phyloP scores from a whole-genome alignment of 2,113 vertebrate species.

The Rhabdomys dilectus region DNA sequence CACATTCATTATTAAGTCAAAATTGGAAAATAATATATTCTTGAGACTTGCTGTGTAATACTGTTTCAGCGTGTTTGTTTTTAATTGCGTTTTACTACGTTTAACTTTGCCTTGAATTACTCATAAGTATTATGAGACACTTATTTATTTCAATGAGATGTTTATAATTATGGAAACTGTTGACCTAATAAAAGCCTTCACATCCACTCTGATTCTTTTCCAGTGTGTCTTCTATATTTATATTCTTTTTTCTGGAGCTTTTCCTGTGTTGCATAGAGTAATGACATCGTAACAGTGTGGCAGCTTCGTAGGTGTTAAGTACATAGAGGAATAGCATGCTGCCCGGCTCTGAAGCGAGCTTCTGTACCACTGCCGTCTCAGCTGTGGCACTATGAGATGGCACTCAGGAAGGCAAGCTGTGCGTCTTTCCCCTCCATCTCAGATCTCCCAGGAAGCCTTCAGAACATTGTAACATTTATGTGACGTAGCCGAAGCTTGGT shows the following conservation, averaged over 20 bases:
- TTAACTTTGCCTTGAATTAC: constrained; percentile 38
- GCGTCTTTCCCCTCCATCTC: too few species aligned
- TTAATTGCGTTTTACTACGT: constrained; percentile 35
- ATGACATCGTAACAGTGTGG: background rate
- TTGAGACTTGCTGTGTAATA: background rate
- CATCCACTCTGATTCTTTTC: constrained; percentile 28
- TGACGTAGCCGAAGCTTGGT: background rate
- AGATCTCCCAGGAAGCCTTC: background rate
- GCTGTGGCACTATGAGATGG: background rate
- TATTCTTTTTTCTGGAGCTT: background rate
- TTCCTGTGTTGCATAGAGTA: background rate
- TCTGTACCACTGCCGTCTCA: background rate
- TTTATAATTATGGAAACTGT: constrained; percentile 46
- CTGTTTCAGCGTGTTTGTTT: constrained; percentile 13
- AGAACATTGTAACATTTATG: background rate
- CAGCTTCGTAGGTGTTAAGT: background rate
- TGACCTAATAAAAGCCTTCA: constrained; percentile 62
- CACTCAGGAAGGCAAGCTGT: background rate
- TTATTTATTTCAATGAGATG: constrained; percentile 37
- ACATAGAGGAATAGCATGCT: background rate
- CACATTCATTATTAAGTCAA: constrained; percentile 19
- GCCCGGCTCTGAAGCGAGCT: background rate
- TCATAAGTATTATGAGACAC: constrained; percentile 8
- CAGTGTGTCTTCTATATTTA: constrained; percentile 14
- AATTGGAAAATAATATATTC: constrained; percentile 59